A percentile compares a stretch with the other conserved stretches of the same genome.
Evolutionary conservation across 2,113 vertebrate species (phyloP).

Genomic region (Brachyhypopomus occidentalis): DNA sequence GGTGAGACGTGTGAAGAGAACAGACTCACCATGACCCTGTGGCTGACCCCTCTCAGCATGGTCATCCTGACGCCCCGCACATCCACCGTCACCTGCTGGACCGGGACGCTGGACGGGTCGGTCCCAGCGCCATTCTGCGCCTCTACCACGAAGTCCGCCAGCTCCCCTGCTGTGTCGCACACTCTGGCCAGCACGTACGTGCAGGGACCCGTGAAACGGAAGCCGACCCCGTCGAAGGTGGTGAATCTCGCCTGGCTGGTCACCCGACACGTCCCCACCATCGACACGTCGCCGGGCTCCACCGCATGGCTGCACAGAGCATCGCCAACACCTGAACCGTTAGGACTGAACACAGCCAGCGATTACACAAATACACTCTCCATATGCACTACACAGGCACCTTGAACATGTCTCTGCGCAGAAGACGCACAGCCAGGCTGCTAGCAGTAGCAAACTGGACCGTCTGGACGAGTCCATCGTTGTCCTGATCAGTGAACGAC

Average conservation of each 20-base stretch:
- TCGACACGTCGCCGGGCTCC: conserved; percentile 47
- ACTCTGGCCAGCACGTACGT: conserved; percentile 78
- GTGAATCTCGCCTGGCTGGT: conserved; percentile 73
- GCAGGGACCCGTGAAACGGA: conserved; percentile 77
- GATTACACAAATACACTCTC: neutral
- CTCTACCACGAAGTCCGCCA: conserved; percentile 78
- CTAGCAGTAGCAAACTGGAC: conserved; percentile 51
- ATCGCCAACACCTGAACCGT: neutral
- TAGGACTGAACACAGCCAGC: neutral
- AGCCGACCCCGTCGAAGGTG: conserved; percentile 79
- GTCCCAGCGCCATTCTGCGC: conserved; percentile 73
- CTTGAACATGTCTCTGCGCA: conserved; percentile 57
- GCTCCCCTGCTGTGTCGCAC: conserved; percentile 65
- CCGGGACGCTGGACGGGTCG: conserved; percentile 62
- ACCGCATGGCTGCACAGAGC: conserved; percentile 66
- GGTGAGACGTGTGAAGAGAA: neutral
- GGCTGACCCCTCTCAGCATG: conserved; percentile 69
- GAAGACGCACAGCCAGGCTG: conserved; percentile 57
- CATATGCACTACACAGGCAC: conserved; percentile 53
- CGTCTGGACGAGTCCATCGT: conserved; percentile 58
- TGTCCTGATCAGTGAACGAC: neutral
- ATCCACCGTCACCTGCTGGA: conserved; percentile 72
- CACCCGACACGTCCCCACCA: conserved; percentile 73
- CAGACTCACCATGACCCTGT: conserved; percentile 77
- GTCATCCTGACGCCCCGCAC: conserved; percentile 63